phyloP scores from a whole-genome alignment of 2,888 invertebrate genomes.

The Argyra leucocephala region DNA sequence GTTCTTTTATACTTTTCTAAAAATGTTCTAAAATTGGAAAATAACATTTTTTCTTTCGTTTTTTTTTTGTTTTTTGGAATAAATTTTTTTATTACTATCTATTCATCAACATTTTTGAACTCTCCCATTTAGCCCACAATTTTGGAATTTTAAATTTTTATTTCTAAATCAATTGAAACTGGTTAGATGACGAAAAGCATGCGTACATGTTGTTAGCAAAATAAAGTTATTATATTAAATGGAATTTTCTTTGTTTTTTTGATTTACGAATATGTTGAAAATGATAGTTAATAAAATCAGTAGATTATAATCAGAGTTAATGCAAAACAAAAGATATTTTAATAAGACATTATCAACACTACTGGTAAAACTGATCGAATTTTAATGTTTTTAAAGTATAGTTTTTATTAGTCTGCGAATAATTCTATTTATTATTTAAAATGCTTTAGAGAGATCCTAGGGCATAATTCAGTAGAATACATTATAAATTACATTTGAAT shows the following conservation, averaged over 20 bases:
- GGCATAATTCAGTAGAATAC: no score
- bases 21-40: neutral
- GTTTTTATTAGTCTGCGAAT: no score
- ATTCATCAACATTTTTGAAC: neutral
- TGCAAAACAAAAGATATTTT: no score
- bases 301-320: no score
- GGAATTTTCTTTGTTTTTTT: neutral
- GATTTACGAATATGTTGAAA: no score
- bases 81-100: neutral
- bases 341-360: no score
- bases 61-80: neutral
- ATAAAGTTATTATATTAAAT: neutral
- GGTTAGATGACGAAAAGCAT: neutral
- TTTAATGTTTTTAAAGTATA: no score
- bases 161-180: neutral
- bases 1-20: neutral
- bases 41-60: neutral
- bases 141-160: neutral
- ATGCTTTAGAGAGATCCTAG: no score
- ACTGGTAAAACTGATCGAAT: no score
- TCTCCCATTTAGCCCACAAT: slow-evolving; percentile 6
- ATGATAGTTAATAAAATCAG: no score
- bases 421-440: no score
- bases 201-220: neutral
- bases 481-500: no score